Evolutionary conservation across 2,888 invertebrate species (phyloP), one percentile per base, ranked within the genome.

Genomic region (Gastracanthus pulcherrimus): DNA sequence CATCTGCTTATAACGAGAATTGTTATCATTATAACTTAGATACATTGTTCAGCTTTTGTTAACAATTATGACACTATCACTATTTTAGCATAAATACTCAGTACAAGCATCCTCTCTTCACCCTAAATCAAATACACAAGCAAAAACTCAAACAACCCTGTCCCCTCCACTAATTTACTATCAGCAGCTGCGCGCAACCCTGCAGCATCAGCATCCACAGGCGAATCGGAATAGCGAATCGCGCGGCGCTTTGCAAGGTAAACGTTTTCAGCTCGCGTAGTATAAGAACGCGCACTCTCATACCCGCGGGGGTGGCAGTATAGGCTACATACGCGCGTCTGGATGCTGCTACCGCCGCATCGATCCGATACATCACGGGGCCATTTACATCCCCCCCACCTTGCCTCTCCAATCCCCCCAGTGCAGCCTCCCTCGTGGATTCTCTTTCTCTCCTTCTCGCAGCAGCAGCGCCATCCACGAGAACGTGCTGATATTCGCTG

Each of bases 321-420:
- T 55, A 26, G n/a, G n/a, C n/a, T 55, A 48, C 7, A 19, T 7
- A 19, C 23, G 64, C 84, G 31, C 89, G 90, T 90, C 90, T 89
- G 90, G 90, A 90, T 90, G 90, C 89, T 89, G 90, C 89, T 45
- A 38, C 60, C 23, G 90, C 89, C 87, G 91, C 91, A 91, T 91
- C 91, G 91, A 91, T 91, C 91, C 91, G 91, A 91, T 91, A 91
- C 91, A 91, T 91, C 91, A 91, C 90, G 86, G 88, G 89, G 89
- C 90, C 89, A 91, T 91, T 91, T 91, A 91, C 91, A 91, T 91
- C 91, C 89, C 90, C 89, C 88, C n/a, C n/a, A n/a, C n/a, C n/a
- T n/a, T n/a, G n/a, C n/a, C n/a, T n/a, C n/a, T n/a, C n/a, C n/a
- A n/a, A n/a, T n/a, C n/a, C n/a, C n/a, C n/a, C n/a, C n/a, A n/a